Evolutionary conservation across 2,888 invertebrate genomes (phyloP).

Genomic region (Trachelus stipa): DNA sequence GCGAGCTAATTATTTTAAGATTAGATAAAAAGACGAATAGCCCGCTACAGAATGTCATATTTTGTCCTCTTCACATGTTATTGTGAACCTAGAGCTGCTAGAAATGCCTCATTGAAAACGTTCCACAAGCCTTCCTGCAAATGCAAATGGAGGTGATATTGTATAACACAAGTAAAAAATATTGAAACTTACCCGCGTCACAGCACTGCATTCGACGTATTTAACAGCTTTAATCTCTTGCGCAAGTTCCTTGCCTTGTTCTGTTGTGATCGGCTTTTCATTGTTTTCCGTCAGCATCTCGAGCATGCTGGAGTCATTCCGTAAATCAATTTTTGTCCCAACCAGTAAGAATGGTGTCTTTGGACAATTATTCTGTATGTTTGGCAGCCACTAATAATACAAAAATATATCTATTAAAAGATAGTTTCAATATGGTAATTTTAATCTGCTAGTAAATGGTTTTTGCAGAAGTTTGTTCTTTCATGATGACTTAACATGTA

Average conservation of each 20-base stretch:
- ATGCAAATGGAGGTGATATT: slow-evolving; percentile 18
- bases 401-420: slow-evolving; percentile 3
- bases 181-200: slow-evolving; percentile 81
- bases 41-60: slow-evolving; percentile 81
- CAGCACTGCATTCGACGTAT: slow-evolving; percentile 98
- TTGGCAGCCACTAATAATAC: slow-evolving; percentile 93
- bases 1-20: slow-evolving; percentile 49
- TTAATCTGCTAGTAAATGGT: neutral
- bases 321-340: slow-evolving; percentile 97
- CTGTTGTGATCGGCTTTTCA: slow-evolving; percentile 96
- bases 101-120: slow-evolving; percentile 98
- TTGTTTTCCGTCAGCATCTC: slow-evolving; percentile 98
- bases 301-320: slow-evolving; percentile 94
- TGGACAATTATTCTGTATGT: slow-evolving; percentile 99
- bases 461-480: neutral
- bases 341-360: slow-evolving; percentile 98
- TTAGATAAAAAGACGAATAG: slow-evolving; percentile 36
- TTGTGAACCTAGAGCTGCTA: slow-evolving; percentile 98
- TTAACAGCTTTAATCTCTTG: slow-evolving; percentile 98
- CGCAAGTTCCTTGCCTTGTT: slow-evolving; percentile 97
- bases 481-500: neutral
- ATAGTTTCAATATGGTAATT: neutral
- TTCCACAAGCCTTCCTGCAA: slow-evolving; percentile 97
- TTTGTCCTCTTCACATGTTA: slow-evolving; percentile 94
- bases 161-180: neutral